Evolutionary conservation across 1,140 invertebrate genomes (phyloP).

Genomic region (Plectrocnemia conspersa): DNA sequence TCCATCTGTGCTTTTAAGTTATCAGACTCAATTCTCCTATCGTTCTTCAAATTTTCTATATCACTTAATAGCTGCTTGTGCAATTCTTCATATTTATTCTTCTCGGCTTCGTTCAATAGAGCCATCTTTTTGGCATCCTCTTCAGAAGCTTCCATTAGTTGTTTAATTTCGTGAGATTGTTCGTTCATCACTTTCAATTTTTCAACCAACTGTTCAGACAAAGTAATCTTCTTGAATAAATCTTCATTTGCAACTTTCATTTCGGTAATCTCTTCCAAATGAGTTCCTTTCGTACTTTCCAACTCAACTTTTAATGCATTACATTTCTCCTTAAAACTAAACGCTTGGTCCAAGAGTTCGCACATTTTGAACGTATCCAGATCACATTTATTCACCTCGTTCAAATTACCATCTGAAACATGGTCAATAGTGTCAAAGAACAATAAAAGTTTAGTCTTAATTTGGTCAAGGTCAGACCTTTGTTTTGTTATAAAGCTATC

Average conservation of each 20-base stretch:
- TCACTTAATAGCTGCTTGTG: slow-evolving; percentile 47
- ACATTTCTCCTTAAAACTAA: slow-evolving; percentile 42
- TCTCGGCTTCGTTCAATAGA: slow-evolving; percentile 47
- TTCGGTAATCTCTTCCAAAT: slow-evolving; percentile 38
- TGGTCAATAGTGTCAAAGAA: too few relatives aligned
- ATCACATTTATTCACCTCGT: neutral
- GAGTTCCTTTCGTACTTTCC: slow-evolving; percentile 58
- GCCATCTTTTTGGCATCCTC: slow-evolving; percentile 46
- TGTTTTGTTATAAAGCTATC: slow-evolving; percentile 46
- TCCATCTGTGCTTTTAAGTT: slow-evolving; percentile 43
- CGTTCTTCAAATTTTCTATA: slow-evolving; percentile 46
- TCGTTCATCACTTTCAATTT: slow-evolving; percentile 50
- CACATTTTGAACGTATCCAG: slow-evolving; percentile 9
- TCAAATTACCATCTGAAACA: too few relatives aligned
- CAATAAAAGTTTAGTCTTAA: too few relatives aligned
- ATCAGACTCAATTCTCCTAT: slow-evolving; percentile 44
- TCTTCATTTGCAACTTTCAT: slow-evolving; percentile 42
- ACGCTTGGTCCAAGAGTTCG: slow-evolving; percentile 40
- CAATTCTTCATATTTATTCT: slow-evolving; percentile 48
- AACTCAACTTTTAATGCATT: slow-evolving; percentile 43
- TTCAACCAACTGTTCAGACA: slow-evolving; percentile 48
- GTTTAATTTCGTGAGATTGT: slow-evolving; percentile 49
- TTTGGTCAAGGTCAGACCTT: slow-evolving; percentile 39
- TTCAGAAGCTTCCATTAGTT: slow-evolving; percentile 45
- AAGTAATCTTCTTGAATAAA: slow-evolving; percentile 50